Evolutionary conservation across 2,888 invertebrate species (phyloP), one percentile per base, ranked within the genome.

Genomic region (Troilus luridus): DNA sequence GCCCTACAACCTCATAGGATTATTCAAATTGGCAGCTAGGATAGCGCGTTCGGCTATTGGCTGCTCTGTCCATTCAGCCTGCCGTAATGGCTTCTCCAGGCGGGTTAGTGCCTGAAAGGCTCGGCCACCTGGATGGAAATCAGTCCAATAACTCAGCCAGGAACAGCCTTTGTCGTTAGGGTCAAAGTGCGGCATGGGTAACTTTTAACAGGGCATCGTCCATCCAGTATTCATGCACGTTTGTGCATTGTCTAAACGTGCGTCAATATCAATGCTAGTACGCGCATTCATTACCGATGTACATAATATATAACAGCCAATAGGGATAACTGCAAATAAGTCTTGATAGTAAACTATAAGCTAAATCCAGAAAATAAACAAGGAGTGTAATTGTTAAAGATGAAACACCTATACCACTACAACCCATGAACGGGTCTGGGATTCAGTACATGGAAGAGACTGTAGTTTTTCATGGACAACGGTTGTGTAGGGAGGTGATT

Each of bases 1-100:
- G 56, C 85, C n/a, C 14, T 85, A 85, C 56, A n/a, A 56, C 41
- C 56, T 85, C 85, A 85, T 85, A 85, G 85, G 56, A 85, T 85
- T 85, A 85, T 85, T 85, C 85, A 85, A 85, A 85, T 85, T 85
- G 85, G 11, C 21, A 54, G 56, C 54, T 54, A 58, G 85, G 56
- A 85, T 56, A 58, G 85, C 56, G n/a, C 56, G 56, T 58, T 85
- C 85, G 85, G 85, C 85, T 58, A 77, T 77, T 67, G 72, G 27
- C 24, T n/a, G 67, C 12, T 19, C 81, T 81, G 81, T 85, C 56
- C 85, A 85, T 85, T 85, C 56, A 85, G 72, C 72, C 72, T 17
- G 8, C 7, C 41, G 41, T 77, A 77, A 77, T 77, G 72, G 72
- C 72, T 77, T 19, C 41, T 14, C 5, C 14, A 14, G 17, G 72